Base-by-base conservation (phyloP, 2,888 invertebrate species). In the Morinoia aosen region DNA sequence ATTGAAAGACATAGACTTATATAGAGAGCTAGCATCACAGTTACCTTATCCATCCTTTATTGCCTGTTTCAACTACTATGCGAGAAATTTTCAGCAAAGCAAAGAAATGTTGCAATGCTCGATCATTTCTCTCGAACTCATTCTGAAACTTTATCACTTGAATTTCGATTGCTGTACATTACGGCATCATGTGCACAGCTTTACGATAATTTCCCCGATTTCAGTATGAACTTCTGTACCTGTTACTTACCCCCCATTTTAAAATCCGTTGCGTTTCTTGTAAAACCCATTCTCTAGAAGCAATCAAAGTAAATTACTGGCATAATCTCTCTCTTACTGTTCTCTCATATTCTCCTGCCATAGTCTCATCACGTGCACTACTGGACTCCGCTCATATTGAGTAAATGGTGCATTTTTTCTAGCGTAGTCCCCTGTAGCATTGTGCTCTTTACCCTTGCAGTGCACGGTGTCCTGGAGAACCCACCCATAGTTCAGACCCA, bases 391-490 rank as follows among this genome's bases (percentile, higher is more conserved):
- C 76, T 76, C 76, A 76, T 76, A 76, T 76, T 76, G 76, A 25
- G 76, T 90, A 16, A 11, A 90, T 90, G 90, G 16, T n/a, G 40
- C n/a, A 95, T 61, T 95, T 95, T 48, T 61, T 12, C 39, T 64
- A 95, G 61, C 25, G 58, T 94, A 58, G 61, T 58, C 88, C 88
- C 94, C 90, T 88, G 94, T 58, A 95, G 95, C 88, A 12, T 95
- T 95, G 93, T 90, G 57, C 48, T 88, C 95, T 88, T 96, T 96
- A 96, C 96, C 96, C 97, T 97, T 98, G 97, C 98, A 98, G 98
- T 98, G 98, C 98, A 98, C 97, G 98, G 98, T 97, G 98, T 98
- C 97, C 98, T 98, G 98, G 98, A 98, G 97, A 98, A 98, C 97
- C 98, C 98, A 97, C 98, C 98, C 97, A 98, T 98, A 97, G 98